A percentile compares a stretch with the other conserved stretches of the same genome.
Conservation (phyloP, 2,113 vertebrate genomes). For the Pantherophis guttatus region DNA sequence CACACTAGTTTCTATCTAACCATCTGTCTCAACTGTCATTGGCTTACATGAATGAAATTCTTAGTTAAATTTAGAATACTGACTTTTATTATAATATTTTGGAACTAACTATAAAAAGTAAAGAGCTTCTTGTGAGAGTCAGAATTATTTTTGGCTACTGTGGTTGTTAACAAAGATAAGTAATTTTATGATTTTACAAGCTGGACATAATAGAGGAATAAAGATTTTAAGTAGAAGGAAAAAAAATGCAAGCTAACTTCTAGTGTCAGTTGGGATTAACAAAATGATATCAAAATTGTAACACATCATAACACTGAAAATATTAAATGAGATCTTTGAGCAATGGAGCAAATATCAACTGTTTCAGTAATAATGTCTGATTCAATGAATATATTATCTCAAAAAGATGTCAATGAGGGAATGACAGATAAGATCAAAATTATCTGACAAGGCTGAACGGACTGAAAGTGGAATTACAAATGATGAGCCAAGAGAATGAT, state of each 20-base stretch:
- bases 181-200: background rate
- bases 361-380: background rate
- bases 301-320: background rate
- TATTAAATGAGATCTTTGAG: background rate
- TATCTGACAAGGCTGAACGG: background rate
- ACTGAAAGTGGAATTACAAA: background rate
- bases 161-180: background rate
- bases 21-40: background rate
- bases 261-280: background rate
- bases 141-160: background rate
- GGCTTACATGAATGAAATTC: background rate
- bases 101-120: background rate
- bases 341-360: background rate
- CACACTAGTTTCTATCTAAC: background rate
- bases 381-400: background rate
- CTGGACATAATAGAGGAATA: background rate
- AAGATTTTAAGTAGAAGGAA: background rate
- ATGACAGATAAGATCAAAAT: background rate
- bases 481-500: background rate
- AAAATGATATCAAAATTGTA: background rate
- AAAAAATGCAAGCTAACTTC: background rate
- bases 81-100: background rate
- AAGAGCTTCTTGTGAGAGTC: background rate
- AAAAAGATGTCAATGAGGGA: background rate
- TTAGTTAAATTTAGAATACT: background rate